Percentiles rank a stretch among this genome's conserved stretches.
These are phyloP conservation scores for Myripristis jacobus DNA, from an alignment of 2,797 vertebrate genomes.

Conservation along the genomic window DNA sequence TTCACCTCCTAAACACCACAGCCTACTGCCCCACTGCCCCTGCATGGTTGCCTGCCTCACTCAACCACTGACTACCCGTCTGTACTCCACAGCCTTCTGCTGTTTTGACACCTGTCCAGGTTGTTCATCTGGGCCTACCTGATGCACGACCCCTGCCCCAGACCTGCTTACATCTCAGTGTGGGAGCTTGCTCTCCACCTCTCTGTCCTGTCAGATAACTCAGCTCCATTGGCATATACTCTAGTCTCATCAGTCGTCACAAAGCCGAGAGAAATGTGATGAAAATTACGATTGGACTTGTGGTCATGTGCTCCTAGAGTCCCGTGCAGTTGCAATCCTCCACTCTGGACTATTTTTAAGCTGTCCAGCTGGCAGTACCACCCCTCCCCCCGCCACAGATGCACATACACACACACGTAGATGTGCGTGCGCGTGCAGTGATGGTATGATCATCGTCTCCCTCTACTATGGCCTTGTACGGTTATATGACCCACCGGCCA, in stretches of 20 bases:
- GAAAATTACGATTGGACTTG: constrained; percentile 56
- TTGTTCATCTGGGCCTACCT: constrained; percentile 22
- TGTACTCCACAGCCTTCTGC: constrained; percentile 2
- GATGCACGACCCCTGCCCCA: neutral
- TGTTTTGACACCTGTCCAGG: constrained; percentile 18
- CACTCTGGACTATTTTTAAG: constrained; percentile 77
- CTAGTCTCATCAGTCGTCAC: constrained; percentile 59
- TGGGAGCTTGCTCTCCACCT: too few species aligned
- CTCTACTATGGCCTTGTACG: constrained; percentile 78
- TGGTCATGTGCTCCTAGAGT: constrained; percentile 73
- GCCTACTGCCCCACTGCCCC: constrained; percentile 76
- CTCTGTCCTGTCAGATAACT: constrained; percentile 33
- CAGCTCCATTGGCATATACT: constrained; percentile 52
- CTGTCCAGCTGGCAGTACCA: constrained; percentile 74
- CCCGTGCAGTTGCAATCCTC: constrained; percentile 73
- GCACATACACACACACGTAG: constrained; percentile 11
- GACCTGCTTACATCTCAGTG: neutral
- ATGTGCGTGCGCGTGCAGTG: constrained; percentile 62
- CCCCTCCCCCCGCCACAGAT: neutral
- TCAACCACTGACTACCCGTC: neutral
- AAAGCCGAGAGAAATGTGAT: constrained; percentile 62
- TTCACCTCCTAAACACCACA: constrained; percentile 72
- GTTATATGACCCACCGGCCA: constrained; percentile 77
- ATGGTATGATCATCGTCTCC: constrained; percentile 65
- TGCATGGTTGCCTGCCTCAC: constrained; percentile 22